Percentiles rank a stretch among this genome's conserved stretches.
These are phyloP conservation scores for Heliocidaris tuberculata DNA, from an alignment of 35 echinoderm and acorn worm genomes.

Conservation along the genomic window DNA sequence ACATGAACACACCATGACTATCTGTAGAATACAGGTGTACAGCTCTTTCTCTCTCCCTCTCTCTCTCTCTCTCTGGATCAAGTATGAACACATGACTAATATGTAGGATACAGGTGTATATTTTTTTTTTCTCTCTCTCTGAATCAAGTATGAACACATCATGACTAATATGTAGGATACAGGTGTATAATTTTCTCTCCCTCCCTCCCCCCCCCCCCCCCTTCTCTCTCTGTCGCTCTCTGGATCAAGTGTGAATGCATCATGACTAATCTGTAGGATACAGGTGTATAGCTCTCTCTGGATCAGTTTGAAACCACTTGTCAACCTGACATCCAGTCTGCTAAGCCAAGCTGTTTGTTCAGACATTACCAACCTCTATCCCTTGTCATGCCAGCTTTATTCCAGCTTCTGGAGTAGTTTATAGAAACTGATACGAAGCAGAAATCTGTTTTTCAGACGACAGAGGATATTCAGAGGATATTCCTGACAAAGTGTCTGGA, in stretches of 20 bases:
- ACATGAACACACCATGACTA: no score
- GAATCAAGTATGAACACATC: neutral
- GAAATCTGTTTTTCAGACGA: conserved; percentile 2
- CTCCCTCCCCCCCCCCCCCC: neutral
- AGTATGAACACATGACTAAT: no score
- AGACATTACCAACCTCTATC: neutral
- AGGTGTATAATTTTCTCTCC: neutral
- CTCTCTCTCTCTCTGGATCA: no score
- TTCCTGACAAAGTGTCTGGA: conserved; percentile 1
- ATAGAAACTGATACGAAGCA: conserved; percentile 2
- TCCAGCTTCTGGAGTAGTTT: neutral
- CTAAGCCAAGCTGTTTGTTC: neutral
- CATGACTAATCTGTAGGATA: conserved; percentile 11
- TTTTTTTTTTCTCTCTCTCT: neutral
- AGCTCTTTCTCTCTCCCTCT: no score
- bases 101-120: neutral
- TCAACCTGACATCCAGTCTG: neutral
- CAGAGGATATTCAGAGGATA: neutral
- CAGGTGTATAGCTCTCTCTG: neutral
- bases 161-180: neutral
- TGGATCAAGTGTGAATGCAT: neutral
- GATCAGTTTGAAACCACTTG: conserved; percentile 1
- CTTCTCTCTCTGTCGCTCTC: no score
- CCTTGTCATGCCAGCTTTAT: conserved; percentile 12
- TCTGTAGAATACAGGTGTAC: no score